phyloP scores from a whole-genome alignment of 1,140 invertebrate species.

The Danaus plexippus region DNA sequence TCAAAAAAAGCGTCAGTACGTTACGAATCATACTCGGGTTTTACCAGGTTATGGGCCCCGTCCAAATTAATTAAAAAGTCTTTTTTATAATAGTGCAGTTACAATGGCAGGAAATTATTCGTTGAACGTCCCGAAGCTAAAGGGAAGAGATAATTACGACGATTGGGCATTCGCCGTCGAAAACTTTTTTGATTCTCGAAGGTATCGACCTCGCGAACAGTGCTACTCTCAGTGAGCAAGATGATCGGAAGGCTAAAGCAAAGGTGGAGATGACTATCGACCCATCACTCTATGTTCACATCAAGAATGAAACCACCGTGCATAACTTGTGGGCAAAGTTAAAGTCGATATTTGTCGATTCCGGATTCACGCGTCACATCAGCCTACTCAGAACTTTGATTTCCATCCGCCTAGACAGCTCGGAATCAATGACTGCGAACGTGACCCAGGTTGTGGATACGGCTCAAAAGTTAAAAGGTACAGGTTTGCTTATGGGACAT shows the following conservation, averaged over 20 bases:
- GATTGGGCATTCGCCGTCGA: conserved; percentile 9
- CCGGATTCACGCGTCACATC: conserved; percentile 9
- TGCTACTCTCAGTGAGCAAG: conserved; percentile 7
- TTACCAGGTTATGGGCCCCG: too few relatives aligned
- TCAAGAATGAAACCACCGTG: conserved; percentile 10
- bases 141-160: too few relatives aligned
- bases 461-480: not conserved
- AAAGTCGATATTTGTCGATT: conserved; percentile 8
- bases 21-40: too few relatives aligned
- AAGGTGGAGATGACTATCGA: conserved; percentile 11
- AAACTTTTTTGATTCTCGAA: conserved; percentile 11
- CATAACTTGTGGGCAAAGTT: conserved; percentile 12
- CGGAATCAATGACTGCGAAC: conserved; percentile 8
- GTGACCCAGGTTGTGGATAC: too few relatives aligned
- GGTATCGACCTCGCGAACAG: conserved; percentile 7
- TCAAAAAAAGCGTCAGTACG: too few relatives aligned
- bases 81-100: too few relatives aligned
- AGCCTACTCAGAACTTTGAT: conserved; percentile 8
- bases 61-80: too few relatives aligned
- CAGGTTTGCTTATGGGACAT: too few relatives aligned
- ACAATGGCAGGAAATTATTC: too few relatives aligned
- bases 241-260: conserved; percentile 11
- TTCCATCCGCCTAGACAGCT: conserved; percentile 9
- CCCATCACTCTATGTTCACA: too few relatives aligned
- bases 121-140: too few relatives aligned